Base-by-base conservation (phyloP, 2,888 invertebrate genomes). In the Plagodis pulveraria region DNA sequence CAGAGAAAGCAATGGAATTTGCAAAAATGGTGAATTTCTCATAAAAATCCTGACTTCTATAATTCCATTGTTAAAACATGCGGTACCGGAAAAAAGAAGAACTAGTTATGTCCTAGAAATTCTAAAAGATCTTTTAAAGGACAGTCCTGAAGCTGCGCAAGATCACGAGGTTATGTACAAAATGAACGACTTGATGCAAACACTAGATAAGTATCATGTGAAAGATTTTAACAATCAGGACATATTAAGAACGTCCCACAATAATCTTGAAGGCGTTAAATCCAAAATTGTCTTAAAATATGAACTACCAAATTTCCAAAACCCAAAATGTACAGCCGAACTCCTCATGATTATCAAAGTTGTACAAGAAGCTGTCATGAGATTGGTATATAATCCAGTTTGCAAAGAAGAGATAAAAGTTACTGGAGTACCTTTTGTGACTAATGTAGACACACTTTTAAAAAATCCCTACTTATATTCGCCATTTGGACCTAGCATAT, bases 321-420 rank as follows among this genome's bases (percentile, higher is more conserved):
- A 70, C n/a, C 68, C 69, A 6, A 51, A 58, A 7, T 83, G 82
- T 50, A 72, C 69, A 54, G 66, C 72, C 33, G 70, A 71, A n/a
- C 65, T 80, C 36, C 49, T 65, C 5, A 72, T 65, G 38, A 58
- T 81, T 12, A 69, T 80, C 32, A 59, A 76, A 57, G 57, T 63
- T 49, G 75, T 78, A 9, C 67, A 77, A 36, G 61, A 67, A n/a
- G 67, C 71, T 9, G 74, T 77, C 43, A 22, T 55, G 35, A 60
- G 67, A 43, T 45, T 80, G 33, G 59, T 55, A 6, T 44, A 45
- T 41, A 58, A 62, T 9, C 60, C 60, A 6, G 6, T 56, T 6
- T 61, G 60, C 35, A 55, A 51, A 46, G 9, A 34, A 34, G 7
- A 40, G 5, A 7, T 35, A 9, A 8, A 12, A 34, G 12, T 11